Conservation (phyloP, 2,888 invertebrate genomes). For the Tortricodes alternella region DNA sequence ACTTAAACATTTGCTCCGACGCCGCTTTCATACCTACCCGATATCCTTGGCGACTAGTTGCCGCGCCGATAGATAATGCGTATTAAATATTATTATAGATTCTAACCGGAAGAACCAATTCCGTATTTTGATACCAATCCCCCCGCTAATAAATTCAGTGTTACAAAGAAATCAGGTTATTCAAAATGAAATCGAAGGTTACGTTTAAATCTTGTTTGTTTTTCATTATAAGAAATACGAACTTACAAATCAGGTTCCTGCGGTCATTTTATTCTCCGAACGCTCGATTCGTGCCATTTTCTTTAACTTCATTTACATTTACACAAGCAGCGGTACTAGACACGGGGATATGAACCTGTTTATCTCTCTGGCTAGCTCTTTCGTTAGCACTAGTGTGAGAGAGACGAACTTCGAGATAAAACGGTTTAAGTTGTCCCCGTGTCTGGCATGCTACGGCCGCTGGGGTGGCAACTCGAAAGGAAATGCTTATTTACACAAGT, state of each 20-base stretch:
- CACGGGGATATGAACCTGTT: no score
- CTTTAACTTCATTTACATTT: no score
- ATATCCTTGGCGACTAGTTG: conserved; percentile 11
- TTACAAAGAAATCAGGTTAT: conserved; percentile 20
- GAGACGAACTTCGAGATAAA: no score
- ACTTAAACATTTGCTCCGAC: conserved; percentile 21
- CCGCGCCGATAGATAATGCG: conserved; percentile 20
- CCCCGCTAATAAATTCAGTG: background rate
- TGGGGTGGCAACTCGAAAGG: no score
- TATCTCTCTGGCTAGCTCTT: no score
- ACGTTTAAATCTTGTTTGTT: background rate
- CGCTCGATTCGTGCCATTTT: no score
- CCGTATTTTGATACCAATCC: conserved; percentile 16
- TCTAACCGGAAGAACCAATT: conserved; percentile 18
- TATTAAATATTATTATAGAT: background rate
- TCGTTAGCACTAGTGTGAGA: no score
- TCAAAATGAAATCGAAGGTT: conserved; percentile 10
- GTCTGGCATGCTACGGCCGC: no score
- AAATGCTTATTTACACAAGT: no score
- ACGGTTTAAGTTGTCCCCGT: no score
- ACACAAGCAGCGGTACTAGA: no score
- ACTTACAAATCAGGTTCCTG: conserved; percentile 6
- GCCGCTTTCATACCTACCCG: conserved; percentile 4
- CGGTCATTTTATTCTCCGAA: conserved; percentile 8
- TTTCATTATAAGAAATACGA: background rate